These are phyloP conservation scores for Plecotus auritus DNA, from an alignment of 2,113 vertebrate genomes.

Conservation along the genomic window DNA sequence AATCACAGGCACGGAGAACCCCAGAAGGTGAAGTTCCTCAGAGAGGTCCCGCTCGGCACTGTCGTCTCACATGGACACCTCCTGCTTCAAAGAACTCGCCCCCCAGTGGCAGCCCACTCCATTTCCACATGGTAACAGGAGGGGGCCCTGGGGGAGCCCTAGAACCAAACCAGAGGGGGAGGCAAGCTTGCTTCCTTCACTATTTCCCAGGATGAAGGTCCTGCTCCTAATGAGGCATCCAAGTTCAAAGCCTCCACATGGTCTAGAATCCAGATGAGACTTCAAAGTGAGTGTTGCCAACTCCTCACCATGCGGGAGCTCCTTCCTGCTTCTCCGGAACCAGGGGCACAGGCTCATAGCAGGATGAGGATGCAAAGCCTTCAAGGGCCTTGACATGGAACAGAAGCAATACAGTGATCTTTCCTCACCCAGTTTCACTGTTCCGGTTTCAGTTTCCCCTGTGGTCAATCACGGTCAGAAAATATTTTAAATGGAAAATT, in stretches of 20 bases:
- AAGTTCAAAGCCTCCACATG: not conserved
- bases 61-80: not conserved
- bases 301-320: rapidly evolving
- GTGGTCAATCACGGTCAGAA: not conserved
- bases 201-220: rapidly evolving
- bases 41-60: not conserved
- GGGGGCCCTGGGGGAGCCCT: not conserved
- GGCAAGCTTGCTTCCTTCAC: rapidly evolving
- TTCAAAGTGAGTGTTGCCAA: not conserved
- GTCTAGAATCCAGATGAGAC: not conserved
- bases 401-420: not conserved
- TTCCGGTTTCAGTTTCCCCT: not conserved
- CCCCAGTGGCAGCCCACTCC: no score
- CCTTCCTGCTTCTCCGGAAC: not conserved
- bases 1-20: not conserved
- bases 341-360: rapidly evolving
- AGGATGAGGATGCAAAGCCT: not conserved
- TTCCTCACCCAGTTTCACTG: not conserved
- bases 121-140: not conserved
- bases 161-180: not conserved
- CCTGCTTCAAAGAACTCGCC: not conserved
- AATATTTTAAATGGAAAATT: not conserved
- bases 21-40: not conserved
- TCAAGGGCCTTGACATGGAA: not conserved
- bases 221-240: not conserved